These are phyloP conservation scores for Fregetta grallaria DNA, from an alignment of 2,113 vertebrate species.

Conservation along the genomic window DNA sequence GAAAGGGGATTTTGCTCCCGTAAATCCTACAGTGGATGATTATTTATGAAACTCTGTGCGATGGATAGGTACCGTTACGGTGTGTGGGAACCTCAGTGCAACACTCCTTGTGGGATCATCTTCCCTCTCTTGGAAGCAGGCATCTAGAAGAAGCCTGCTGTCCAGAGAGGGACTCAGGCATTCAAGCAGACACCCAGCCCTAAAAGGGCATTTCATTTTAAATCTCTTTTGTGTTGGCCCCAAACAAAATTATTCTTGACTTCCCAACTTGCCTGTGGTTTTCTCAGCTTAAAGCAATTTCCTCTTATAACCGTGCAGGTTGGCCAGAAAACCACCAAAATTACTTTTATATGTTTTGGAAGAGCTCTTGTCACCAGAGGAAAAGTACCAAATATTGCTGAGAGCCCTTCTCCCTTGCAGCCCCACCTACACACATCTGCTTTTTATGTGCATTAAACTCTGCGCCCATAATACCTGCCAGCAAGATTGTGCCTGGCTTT, in stretches of 20 bases:
- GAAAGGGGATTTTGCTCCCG: neutral
- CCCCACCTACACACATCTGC: neutral
- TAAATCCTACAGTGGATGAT: neutral
- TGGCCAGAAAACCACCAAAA: neutral
- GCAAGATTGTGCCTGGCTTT: neutral
- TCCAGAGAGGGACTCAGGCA: no score
- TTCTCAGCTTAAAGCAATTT: neutral
- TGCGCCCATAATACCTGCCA: neutral
- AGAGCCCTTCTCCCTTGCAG: neutral
- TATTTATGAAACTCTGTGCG: neutral
- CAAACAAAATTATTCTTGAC: neutral
- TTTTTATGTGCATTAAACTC: neutral
- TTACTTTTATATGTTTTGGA: neutral
- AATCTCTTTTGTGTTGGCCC: neutral
- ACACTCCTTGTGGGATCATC: neutral
- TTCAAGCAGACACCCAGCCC: neutral
- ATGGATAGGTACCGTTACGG: no score
- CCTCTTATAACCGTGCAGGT: neutral
- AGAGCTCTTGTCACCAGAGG: neutral
- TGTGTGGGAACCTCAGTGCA: neutral
- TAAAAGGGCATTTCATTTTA: neutral
- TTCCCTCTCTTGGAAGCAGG: neutral
- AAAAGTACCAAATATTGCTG: neutral
- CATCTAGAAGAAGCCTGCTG: no score
- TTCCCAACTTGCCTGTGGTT: neutral